Evolutionary conservation across 2,797 vertebrate species (phyloP), one percentile per base, ranked within the genome.

Genomic region (Xerus rutilus): DNA sequence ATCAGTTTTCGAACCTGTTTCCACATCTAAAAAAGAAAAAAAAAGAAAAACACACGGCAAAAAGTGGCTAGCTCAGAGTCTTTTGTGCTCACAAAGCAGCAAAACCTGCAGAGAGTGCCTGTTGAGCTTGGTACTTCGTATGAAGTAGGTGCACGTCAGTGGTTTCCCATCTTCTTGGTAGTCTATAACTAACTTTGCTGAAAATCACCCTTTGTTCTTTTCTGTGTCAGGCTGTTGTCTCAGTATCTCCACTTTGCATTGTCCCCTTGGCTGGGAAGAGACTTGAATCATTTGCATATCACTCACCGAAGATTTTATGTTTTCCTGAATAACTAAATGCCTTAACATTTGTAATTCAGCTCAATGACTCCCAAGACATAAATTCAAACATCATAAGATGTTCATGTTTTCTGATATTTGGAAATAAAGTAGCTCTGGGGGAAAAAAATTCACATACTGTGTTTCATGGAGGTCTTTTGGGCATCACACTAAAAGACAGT

Each of bases 331-430:
- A 65, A 70, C 52, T 59, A 30, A 74, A 89, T 82, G 45, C 28
- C 23, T 95, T 83, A 30, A 21, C 39, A 43, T 65, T 65, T 84
- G 18, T 62, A 47, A 57, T 64, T 95, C 70, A 89, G n/a, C 52
- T 65, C 47, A 30, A 0, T 65, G 73, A 45, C 64, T 95, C 73
- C 77, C 28, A 78, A 73, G 84, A 59, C 32, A 28, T 72, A 70
- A 90, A 84, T 77, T 74, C 17, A 82, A 21, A 57, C 49, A 84
- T 69, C 35, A 69, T n/a, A 72, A 57, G 65, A 47, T 92, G 69
- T 43, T 87, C 65, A 35, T 39, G 1, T 72, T 86, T 95, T 87
- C 79, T 95, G 65, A 76, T 49, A 64, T 67, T 81, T 95, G 86
- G 83, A 73, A 94, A 82, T 74, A 69, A 1, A 49, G 49, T 62